Evolutionary conservation across 2,888 invertebrate genomes (phyloP).

Genomic region (Ornithoptera priamus): DNA sequence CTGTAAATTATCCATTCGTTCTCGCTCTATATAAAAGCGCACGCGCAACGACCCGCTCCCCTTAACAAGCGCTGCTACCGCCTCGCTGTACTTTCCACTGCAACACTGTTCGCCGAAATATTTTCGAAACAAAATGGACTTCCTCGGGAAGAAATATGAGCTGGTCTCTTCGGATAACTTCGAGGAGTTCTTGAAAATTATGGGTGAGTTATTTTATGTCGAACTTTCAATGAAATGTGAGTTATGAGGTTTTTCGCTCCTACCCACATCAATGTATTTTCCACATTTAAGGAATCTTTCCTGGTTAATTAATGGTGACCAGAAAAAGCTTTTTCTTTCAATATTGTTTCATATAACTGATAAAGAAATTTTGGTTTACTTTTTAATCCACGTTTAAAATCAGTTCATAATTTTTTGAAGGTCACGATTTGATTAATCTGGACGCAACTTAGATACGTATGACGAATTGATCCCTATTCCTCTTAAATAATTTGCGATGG

Average conservation of each 20-base stretch:
- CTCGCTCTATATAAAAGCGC: slow-evolving; percentile 28
- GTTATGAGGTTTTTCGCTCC: not conserved
- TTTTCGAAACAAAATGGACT: slow-evolving; percentile 61
- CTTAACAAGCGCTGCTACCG: slow-evolving; percentile 22
- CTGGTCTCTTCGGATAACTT: slow-evolving; percentile 89
- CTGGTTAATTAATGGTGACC: no score
- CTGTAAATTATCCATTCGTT: slow-evolving; percentile 16
- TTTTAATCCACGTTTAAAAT: no score
- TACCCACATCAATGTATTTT: not conserved
- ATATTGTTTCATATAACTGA: no score
- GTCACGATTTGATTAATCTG: no score
- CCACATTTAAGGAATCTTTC: no score
- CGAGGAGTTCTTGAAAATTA: slow-evolving; percentile 92
- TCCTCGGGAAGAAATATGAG: slow-evolving; percentile 89
- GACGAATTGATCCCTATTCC: no score
- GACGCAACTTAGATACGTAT: no score
- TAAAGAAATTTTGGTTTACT: no score
- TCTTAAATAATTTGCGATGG: no score
- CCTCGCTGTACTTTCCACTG: slow-evolving; percentile 56
- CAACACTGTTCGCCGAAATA: slow-evolving; percentile 39
- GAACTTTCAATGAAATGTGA: slow-evolving; percentile 32
- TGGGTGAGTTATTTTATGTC: slow-evolving; percentile 82
- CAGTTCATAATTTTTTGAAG: no score
- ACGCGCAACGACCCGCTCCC: slow-evolving; percentile 23
- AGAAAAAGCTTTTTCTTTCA: no score